Base-by-base conservation (phyloP, 2,113 vertebrate genomes). In the Oxyruncus cristatus region DNA sequence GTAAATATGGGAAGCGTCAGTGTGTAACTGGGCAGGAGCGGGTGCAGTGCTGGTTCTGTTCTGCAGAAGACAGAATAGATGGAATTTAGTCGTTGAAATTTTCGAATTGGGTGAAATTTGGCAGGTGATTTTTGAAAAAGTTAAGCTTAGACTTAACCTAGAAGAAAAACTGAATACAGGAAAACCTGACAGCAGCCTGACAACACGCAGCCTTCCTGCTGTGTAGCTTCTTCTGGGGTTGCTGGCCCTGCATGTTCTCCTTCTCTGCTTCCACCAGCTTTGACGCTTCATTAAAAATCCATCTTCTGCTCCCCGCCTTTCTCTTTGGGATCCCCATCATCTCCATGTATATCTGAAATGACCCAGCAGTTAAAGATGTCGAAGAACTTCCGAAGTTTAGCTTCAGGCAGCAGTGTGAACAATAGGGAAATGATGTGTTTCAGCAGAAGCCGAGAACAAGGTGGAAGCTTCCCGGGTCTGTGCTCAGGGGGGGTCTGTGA, bases 221-320 rank as follows among this genome's bases (percentile, higher is more conserved):
- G 23, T 5, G 63, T 18, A 8, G 18, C 67, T 61, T 47, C 62
- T 71, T 63, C 23, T 4, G 2, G 6, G 10, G 39, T 39, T 5
- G 0, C 13, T 4, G 8, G 35, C 37, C 26, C 15, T 37, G 3
- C 33, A 0, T 20, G 6, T 55, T 72, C 9, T 27, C 33, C 35
- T 63, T 65, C n/a, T 80, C 59, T n/a, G 20, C 53, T 61, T 76
- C 47, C 24, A 26, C 14, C 39, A n/a, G 1, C 78, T 85, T 42
- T 26, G 84, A 52, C 41, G 46, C 62, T 70, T 81, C 68, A 61
- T 86, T 68, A 67, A 71, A 59, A 84, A 75, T 92, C 71, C 41
- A 46, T 41, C 35, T 41, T 73, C 55, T 91, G 76, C 47, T 76
- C 15, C 9, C 6, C 17, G 18, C 33, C 21, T 15, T 80, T 61